Conservation (phyloP, 2,888 invertebrate genomes). For the Parnassius apollo region DNA sequence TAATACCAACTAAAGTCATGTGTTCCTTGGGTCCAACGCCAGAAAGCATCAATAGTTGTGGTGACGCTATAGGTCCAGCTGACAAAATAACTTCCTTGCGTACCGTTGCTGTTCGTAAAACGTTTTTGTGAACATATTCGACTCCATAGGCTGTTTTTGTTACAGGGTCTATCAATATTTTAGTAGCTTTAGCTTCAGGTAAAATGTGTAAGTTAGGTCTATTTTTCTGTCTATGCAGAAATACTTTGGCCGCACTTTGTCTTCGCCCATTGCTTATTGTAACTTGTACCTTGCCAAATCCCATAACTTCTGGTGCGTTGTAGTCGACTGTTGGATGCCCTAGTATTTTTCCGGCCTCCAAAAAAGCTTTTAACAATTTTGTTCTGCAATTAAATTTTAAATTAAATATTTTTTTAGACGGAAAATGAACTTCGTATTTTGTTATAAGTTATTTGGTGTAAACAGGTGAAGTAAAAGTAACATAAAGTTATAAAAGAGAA, state of each 20-base stretch:
- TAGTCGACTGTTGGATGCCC: slow-evolving; percentile 86
- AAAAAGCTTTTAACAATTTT: slow-evolving; percentile 69
- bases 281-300: slow-evolving; percentile 85
- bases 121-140: slow-evolving; percentile 80
- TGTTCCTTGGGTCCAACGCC: slow-evolving; percentile 83
- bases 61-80: slow-evolving; percentile 93
- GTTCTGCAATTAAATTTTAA: slow-evolving; percentile 44
- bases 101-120: slow-evolving; percentile 76
- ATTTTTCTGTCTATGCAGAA: slow-evolving; percentile 80
- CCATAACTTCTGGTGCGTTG: slow-evolving; percentile 82
- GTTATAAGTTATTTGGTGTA: too few species aligned
- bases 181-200: slow-evolving; percentile 83
- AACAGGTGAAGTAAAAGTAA: too few species aligned
- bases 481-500: too few species aligned
- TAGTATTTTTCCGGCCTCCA: slow-evolving; percentile 83
- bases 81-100: slow-evolving; percentile 91
- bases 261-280: slow-evolving; percentile 82
- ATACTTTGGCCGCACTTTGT: slow-evolving; percentile 84
- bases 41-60: slow-evolving; percentile 94
- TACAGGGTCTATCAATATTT: slow-evolving; percentile 83
- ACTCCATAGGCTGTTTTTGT: slow-evolving; percentile 86
- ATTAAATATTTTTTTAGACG: too few species aligned
- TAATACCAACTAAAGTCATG: slow-evolving; percentile 76
- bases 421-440: too few species aligned
- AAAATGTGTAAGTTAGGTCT: slow-evolving; percentile 86